Base-by-base conservation (phyloP, 64 coral and sea anemone genomes). In the Actinia equina region DNA sequence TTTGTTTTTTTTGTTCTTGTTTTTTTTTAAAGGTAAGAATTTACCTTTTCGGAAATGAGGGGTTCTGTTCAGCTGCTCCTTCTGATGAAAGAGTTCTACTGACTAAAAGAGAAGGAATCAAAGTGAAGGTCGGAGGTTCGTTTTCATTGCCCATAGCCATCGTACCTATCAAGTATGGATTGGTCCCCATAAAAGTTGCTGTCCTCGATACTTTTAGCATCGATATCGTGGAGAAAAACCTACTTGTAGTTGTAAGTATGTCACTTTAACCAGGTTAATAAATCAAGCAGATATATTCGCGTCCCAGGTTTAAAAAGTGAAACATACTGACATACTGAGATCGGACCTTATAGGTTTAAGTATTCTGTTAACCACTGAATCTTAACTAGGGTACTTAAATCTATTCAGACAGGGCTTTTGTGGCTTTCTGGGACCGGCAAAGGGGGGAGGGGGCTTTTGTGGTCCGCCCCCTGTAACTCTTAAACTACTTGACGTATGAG, bases 241-340 rank as follows among this genome's bases (percentile, higher is more conserved):
- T 98, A 11, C 74, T 92, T 52, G 90, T 98, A 86, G 87, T 98
- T 87, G 96, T 95, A 83, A n/a, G 94, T 90, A 62, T 10, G 8
- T 7, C 22, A 65, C 12, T 4, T 49, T 49, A 49, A 2, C 18
- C 30, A 65, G 22, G 5, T 2, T 7, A 65, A 65, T 49, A 4
- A 13, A 19, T 65, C 17, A 65, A 65, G 17, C 2, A 65, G 62
- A 49, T 49, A 37, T 37, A 37, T 37, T 37, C 30, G 30, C 30
- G 30, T 37, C 30, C 30, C 30, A 37, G 30, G 30, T 37, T 37
- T 37, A 37, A 37, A 37, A 37, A 37, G 30, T 37, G 30, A 37
- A 37, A 37, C 30, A 37, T 37, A 37, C 30, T 37, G 30, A 37
- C 30, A 37, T 37, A 37, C 30, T 37, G 30, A 37, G 30, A 37